Conservation (phyloP, 1,140 invertebrate genomes). For the Lethrus apterus region DNA sequence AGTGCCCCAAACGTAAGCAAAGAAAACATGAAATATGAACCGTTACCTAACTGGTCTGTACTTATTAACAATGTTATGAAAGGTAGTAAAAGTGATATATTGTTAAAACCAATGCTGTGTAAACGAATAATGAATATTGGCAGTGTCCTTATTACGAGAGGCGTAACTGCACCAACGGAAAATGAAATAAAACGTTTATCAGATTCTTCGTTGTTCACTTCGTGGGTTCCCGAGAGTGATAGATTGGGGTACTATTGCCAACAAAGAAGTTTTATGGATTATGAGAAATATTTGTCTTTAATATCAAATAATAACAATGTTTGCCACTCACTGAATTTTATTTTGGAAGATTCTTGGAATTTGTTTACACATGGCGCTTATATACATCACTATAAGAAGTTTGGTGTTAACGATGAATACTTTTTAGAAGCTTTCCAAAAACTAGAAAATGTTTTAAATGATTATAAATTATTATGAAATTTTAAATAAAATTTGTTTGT, state of each 20-base stretch:
- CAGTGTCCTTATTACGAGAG: slow-evolving; percentile 23
- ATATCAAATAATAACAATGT: slow-evolving; percentile 44
- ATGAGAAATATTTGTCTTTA: slow-evolving; percentile 43
- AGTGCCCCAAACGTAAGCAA: slow-evolving; percentile 37
- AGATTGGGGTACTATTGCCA: slow-evolving; percentile 42
- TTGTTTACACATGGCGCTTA: slow-evolving; percentile 45
- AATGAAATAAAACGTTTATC: slow-evolving; percentile 29
- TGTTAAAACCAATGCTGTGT: slow-evolving; percentile 36
- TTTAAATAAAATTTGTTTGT: slow-evolving; percentile 4
- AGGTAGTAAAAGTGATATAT: slow-evolving; percentile 13
- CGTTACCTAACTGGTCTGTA: slow-evolving; percentile 3
- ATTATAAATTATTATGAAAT: slow-evolving; percentile 10
- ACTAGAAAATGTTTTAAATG: slow-evolving; percentile 32
- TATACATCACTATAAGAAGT: slow-evolving; percentile 48
- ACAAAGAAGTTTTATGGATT: slow-evolving; percentile 37
- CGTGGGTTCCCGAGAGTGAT: slow-evolving; percentile 40
- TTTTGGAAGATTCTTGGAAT: slow-evolving; percentile 45
- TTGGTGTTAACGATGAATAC: slow-evolving; percentile 43
- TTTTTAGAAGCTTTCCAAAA: slow-evolving; percentile 45
- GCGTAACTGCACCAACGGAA: slow-evolving; percentile 22
- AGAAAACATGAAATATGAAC: slow-evolving; percentile 34
- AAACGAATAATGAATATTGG: slow-evolving; percentile 42
- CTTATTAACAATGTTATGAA: slow-evolving; percentile 8
- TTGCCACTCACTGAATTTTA: slow-evolving; percentile 36
- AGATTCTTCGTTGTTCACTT: slow-evolving; percentile 38